Base-by-base conservation (phyloP, 2,888 invertebrate species). In the Spialia ferax region DNA sequence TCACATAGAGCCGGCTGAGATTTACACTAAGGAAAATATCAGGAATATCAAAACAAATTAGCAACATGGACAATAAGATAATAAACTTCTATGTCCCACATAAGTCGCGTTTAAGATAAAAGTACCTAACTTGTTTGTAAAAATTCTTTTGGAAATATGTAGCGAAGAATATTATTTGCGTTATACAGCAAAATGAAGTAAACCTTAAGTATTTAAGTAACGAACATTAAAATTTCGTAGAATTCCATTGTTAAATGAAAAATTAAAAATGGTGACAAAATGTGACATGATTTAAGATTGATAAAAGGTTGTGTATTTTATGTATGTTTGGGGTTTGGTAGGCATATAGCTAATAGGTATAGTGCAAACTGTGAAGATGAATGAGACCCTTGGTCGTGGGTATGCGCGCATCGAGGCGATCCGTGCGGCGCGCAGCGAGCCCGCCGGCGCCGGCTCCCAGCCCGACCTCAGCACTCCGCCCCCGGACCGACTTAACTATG, bases 401-500 rank as follows among this genome's bases (percentile, higher is more conserved):
- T 96, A 96, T 79, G 95, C 96, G 79, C 95, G 95, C 80, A 95
- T 95, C 32, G 94, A 95, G 77, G 89, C 90, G 15, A 92, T 93
- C 64, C 93, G 95, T 13, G 94, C 94, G 72, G 95, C 95, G 55
- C 91, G 95, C 48, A 90, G 92, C 1, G 92, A 91, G 73, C 86
- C 88, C 15, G 76, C 87, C 26, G 80, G 84, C 15, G 76, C 87
- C 26, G 80, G 84, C 3, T 77, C 83, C 15, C 77, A 84, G 75
- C 75, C 86, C 18, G 90, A 90, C 69, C 85, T 96, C 75, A 91
- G 95, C 48, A 95, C 95, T 57, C 96, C 96, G 42, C 96, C 97
- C 7, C 94, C 95, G 54, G 97, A 97, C 85, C 91, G 94, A 76
- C 96, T 95, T 85, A 96, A 96, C 86, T 94, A 95, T 62, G 96